phyloP scores from a whole-genome alignment of 1,140 invertebrate genomes.

The Caenorhabditis elegans region WBcel235 BX284602.5:7599501-7600000 shows the following conservation, averaged over 20 bases:
- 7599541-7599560: too few relatives aligned
- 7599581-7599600: too few relatives aligned
- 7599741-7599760: neutral
- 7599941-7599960: neutral
- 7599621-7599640: too few relatives aligned
- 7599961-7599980: neutral
- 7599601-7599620: too few relatives aligned
- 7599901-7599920: neutral
- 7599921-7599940: neutral
- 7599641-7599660: neutral
- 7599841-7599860: slow-evolving; percentile 61
- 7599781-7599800: neutral
- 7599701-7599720: neutral
- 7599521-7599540: too few relatives aligned
- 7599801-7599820: neutral
- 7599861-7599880: neutral
- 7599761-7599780: neutral
- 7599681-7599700: neutral
- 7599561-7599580: too few relatives aligned
- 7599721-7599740: neutral
- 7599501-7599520: too few relatives aligned
- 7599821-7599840: slow-evolving; percentile 61
- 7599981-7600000: neutral
- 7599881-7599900: neutral
- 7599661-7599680: neutral